phyloP scores from a whole-genome alignment of 1,140 invertebrate species.

The Leptoteleia sp. region DNA sequence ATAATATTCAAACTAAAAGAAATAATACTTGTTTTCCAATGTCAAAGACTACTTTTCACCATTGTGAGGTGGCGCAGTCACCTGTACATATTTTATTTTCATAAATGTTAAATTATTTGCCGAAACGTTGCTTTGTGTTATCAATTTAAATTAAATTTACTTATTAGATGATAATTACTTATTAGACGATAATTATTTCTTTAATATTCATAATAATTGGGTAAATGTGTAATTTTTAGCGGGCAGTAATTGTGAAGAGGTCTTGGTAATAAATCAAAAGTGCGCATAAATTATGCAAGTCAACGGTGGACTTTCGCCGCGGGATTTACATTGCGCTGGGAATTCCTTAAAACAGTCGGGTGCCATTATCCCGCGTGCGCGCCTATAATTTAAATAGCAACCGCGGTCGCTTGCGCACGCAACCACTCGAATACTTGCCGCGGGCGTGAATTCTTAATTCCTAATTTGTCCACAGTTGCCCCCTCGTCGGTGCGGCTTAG shows the following conservation, averaged over 20 bases:
- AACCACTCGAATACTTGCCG: constrained; percentile 35
- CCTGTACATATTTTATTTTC: no score
- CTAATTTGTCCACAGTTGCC: constrained; percentile 55
- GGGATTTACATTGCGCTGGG: constrained; percentile 16
- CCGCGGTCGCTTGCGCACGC: constrained; percentile 28
- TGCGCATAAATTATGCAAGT: constrained; percentile 33
- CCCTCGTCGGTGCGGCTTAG: constrained; percentile 14
- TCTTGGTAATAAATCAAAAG: constrained; percentile 13
- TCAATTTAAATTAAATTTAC: no score
- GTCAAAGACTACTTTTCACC: no score
- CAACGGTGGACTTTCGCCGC: constrained; percentile 9
- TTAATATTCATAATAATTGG: no score
- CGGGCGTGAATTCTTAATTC: constrained; percentile 61
- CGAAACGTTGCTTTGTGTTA: no score
- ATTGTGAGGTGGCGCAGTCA: no score
- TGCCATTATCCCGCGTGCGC: constrained; percentile 28
- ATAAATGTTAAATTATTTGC: no score
- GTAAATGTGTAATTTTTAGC: constrained; percentile 8
- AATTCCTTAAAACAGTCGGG: constrained; percentile 33
- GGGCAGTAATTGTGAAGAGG: constrained; percentile 18
- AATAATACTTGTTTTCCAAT: no score
- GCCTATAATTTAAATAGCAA: constrained; percentile 54
- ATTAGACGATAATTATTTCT: no score
- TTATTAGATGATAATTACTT: no score
- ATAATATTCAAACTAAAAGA: no score